A percentile compares a stretch with the other conserved stretches of the same genome.
Evolutionary conservation across 2,888 invertebrate genomes (phyloP).

Genomic region (Leucophora obtusa): DNA sequence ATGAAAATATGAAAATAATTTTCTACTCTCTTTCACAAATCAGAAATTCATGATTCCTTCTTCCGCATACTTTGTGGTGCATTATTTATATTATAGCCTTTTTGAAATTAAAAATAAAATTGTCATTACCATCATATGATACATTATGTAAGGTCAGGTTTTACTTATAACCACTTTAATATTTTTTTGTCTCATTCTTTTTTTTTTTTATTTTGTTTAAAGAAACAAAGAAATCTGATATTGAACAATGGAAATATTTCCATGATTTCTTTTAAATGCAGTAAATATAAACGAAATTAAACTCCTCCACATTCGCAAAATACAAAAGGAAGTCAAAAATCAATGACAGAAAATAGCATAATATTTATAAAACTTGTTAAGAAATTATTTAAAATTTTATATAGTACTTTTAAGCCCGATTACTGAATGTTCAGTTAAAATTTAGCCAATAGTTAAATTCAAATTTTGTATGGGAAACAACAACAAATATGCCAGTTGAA

Average conservation of each 20-base stretch:
- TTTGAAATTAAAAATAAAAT: too few relatives aligned
- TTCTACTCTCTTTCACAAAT: too few relatives aligned
- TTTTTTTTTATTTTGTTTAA: neutral
- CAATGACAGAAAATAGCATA: neutral
- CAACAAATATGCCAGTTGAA: too few relatives aligned
- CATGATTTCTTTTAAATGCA: neutral
- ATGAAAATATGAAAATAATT: too few relatives aligned
- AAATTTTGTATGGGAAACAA: too few relatives aligned
- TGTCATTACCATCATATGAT: conserved; percentile 49
- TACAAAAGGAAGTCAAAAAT: neutral
- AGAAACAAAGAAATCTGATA: neutral
- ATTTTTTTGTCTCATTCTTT: conserved; percentile 3
- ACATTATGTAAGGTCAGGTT: conserved; percentile 51
- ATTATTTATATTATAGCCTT: too few relatives aligned
- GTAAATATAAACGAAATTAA: neutral
- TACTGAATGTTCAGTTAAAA: too few relatives aligned
- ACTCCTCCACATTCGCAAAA: neutral
- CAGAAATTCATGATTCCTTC: too few relatives aligned
- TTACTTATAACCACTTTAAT: conserved; percentile 16
- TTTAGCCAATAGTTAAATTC: too few relatives aligned
- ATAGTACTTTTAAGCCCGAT: neutral
- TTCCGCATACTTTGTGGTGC: too few relatives aligned
- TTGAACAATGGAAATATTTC: neutral
- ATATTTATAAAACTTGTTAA: neutral
- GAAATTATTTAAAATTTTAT: neutral